Evolutionary conservation across 2,797 vertebrate species (phyloP), one percentile per base, ranked within the genome.

Genomic region (Emys orbicularis): DNA sequence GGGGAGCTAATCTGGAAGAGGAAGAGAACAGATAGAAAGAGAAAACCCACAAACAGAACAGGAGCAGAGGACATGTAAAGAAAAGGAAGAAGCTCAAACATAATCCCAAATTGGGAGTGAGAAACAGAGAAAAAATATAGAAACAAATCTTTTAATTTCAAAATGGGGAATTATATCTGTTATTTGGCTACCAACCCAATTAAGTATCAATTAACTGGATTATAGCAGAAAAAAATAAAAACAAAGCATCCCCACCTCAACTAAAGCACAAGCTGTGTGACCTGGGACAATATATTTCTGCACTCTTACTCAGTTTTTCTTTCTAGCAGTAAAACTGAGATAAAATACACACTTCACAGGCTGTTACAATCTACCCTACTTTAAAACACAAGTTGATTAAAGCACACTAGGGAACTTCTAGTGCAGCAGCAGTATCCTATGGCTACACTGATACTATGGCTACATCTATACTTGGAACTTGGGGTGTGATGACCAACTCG

Each of bases 81-180:
- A 44, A 79, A 92, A 59, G 18, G 56, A 59, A n/a, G 6, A 90
- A 80, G 10, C 3, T 12, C 6, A 23, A 57, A 82, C 84, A 68
- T 79, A 84, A 59, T 18, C 18, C 61, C 61, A 68, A 19, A n/a
- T 37, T 18, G 34, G 61, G 25, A 27, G 41, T 12, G 82, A 88
- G 31, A 59, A 93, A 90, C 2, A 59, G 77, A 87, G 3, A 6
- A 96, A 79, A 91, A 93, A 92, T 31, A 74, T 27, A 56, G 13
- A 90, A 86, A 72, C 23, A 82, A 81, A 80, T 68, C 50, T 86
- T 61, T 90, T 86, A 77, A 80, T 87, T 87, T 81, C 79, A 72
- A 41, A 1, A 15, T 0, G 72, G 37, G 44, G 49, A 91, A 87
- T 87, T 74, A 90, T 16, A n/a, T 23, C 41, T 87, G 61, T 80